Evolutionary conservation across 2,888 invertebrate genomes (phyloP), one percentile per base, ranked within the genome.

Genomic region (Theodoxus fluviatilis): DNA sequence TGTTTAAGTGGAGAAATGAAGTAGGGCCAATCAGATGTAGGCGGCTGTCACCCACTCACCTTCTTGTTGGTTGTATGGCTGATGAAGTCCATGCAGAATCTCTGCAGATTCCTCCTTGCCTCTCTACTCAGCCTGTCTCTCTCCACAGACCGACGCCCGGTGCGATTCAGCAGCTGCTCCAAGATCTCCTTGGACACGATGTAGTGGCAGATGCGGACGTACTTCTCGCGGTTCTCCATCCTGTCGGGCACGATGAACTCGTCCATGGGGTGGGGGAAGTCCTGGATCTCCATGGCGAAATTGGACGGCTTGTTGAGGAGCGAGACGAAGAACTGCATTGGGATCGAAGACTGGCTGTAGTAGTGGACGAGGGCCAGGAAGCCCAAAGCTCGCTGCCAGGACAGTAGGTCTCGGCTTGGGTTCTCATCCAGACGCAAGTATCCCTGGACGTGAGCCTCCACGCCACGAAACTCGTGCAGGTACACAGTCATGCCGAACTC

Each of bases 401-500:
- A 65, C 1, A 47, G 37, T 15, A 76, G 63, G 6, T 74, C 69
- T 25, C 47, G 66, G 9, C 35, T 28, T 28, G 52, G 65, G 28
- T 67, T 67, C 9, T 68, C 47, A 1, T 70, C 69, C 9, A 76
- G 71, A 12, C 67, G 55, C 22, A 77, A 65, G 55, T 74, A 78
- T n/a, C 78, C 76, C 40, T 66, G 67, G 9, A 78, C 78, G 66
- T 72, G 76, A 3, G 78, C 71, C 47, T 64, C 69, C 15, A 78
- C 70, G 2, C 78, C 78, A 47, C 71, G 70, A 33, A 74, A 78
- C 47, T 78, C 75, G 33, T 76, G 71, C 1, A 67, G 52, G 35
- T 73, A 75, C 0, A 71, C 75, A 40, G 78, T 72, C 67, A 78
- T 67, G 2, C 78, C 78, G 52, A 74, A 78, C 61, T 78, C 76